Conservation (phyloP, 1,140 invertebrate species). For the Calosoma granatense region DNA sequence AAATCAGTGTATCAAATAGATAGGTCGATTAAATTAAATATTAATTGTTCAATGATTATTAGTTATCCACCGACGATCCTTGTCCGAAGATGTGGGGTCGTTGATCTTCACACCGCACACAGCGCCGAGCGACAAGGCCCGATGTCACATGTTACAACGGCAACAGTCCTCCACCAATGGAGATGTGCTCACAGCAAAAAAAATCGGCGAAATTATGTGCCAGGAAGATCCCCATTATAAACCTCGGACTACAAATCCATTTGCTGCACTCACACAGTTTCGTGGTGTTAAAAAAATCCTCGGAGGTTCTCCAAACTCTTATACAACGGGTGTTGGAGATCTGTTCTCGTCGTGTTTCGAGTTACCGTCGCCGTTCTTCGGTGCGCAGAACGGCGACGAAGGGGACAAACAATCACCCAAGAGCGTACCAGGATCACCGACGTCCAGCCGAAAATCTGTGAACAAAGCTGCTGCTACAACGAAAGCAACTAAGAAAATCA, state of each 20-base stretch:
- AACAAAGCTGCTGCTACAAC: conserved; percentile 13
- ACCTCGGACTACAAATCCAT: conserved; percentile 57
- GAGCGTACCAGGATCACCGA: conserved; percentile 39
- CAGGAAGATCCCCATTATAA: conserved; percentile 69
- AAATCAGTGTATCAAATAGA: too few species aligned
- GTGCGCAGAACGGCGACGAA: conserved; percentile 27
- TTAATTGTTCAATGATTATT: conserved; percentile 17
- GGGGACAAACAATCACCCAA: conserved; percentile 31
- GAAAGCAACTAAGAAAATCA: conserved; percentile 30
- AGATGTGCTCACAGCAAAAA: conserved; percentile 40
- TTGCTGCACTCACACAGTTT: conserved; percentile 53
- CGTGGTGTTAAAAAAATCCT: conserved; percentile 69
- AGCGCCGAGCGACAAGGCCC: conserved; percentile 59
- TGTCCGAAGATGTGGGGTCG: conserved; percentile 53
- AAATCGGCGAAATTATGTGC: conserved; percentile 67
- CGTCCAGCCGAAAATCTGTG: conserved; percentile 31
- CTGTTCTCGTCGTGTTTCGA: conserved; percentile 68
- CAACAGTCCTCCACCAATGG: conserved; percentile 28
- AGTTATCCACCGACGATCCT: conserved; percentile 53
- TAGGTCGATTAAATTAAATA: too few species aligned
- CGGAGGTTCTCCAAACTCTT: conserved; percentile 41
- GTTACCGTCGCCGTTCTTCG: conserved; percentile 48
- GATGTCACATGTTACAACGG: conserved; percentile 49
- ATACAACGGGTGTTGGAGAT: conserved; percentile 38
- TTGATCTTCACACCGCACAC: conserved; percentile 40